These are phyloP conservation scores for Nasonia longicornis DNA, from an alignment of 1,140 invertebrate genomes.

Conservation along the genomic window DNA sequence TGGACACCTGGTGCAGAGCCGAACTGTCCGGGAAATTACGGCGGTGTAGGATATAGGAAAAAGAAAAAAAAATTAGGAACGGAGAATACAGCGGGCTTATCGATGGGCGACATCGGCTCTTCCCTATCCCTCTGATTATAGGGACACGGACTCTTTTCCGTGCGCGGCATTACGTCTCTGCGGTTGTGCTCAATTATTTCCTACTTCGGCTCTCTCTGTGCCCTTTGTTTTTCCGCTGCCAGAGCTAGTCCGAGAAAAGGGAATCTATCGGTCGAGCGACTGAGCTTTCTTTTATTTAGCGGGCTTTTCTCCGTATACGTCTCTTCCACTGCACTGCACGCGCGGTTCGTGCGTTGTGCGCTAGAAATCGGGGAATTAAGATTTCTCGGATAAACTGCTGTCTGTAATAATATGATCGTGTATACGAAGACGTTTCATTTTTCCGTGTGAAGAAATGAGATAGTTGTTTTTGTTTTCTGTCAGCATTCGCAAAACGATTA, in stretches of 20 bases:
- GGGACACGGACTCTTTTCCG: constrained; percentile 26
- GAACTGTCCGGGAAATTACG: constrained; percentile 19
- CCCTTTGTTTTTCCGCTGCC: constrained; percentile 2
- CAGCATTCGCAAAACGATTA: no score
- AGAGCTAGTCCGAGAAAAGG: background rate
- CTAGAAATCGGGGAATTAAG: background rate
- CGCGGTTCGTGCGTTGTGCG: no score
- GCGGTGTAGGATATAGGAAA: background rate
- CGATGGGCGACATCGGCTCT: constrained; percentile 29
- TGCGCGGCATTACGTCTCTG: background rate
- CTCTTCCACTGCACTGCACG: background rate
- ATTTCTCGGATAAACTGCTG: background rate
- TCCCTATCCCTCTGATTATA: constrained; percentile 24
- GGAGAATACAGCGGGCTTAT: constrained; percentile 26
- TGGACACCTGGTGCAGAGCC: constrained; percentile 23
- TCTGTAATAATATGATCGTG: background rate
- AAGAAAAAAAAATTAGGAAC: background rate
- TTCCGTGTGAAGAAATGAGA: no score
- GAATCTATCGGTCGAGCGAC: constrained; percentile 1
- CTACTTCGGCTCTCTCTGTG: constrained; percentile 21
- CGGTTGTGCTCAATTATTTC: constrained; percentile 41
- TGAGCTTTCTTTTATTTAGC: constrained; percentile 7
- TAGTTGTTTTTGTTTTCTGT: no score
- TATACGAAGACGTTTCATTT: background rate
- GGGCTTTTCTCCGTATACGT: background rate